A percentile compares a stretch with the other conserved stretches of the same genome.
phyloP scores from a whole-genome alignment of 2,797 vertebrate genomes.

The Ceryle rudis region DNA sequence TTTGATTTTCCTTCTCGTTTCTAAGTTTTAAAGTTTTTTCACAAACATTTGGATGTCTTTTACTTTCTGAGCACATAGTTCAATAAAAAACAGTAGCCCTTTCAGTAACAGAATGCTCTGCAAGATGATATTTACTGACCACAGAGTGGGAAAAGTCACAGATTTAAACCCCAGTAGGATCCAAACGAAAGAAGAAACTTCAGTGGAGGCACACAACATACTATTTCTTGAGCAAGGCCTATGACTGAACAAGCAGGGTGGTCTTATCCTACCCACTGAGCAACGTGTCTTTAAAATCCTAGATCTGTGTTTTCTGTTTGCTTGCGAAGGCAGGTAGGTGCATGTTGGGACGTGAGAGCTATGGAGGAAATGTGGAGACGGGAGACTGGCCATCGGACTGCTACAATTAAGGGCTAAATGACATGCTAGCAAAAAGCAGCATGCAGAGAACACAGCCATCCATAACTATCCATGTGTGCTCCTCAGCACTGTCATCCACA shows the following conservation, averaged over 20 bases:
- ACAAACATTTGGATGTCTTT: background rate
- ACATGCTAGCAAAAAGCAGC: background rate
- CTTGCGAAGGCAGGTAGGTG: slow-evolving; percentile 9
- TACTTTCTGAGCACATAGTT: rapidly evolving
- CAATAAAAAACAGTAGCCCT: background rate
- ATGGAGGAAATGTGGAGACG: background rate
- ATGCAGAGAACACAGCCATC: background rate
- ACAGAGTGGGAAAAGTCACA: background rate
- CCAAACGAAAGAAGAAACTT: background rate
- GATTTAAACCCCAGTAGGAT: background rate
- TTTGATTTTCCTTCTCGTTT: no score
- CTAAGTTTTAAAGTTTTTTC: background rate
- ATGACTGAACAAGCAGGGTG: slow-evolving; percentile 15
- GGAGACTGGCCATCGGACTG: background rate
- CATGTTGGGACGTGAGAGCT: background rate
- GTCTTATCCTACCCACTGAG: slow-evolving; percentile 45
- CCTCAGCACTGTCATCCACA: background rate
- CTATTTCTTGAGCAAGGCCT: background rate
- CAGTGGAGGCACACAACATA: background rate
- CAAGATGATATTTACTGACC: background rate
- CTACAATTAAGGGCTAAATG: background rate
- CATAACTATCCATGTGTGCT: background rate
- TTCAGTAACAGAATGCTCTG: background rate
- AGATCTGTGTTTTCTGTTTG: background rate
- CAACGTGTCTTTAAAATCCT: background rate